Conservation (phyloP, 2,797 vertebrate species). For the Sus cebifrons region DNA sequence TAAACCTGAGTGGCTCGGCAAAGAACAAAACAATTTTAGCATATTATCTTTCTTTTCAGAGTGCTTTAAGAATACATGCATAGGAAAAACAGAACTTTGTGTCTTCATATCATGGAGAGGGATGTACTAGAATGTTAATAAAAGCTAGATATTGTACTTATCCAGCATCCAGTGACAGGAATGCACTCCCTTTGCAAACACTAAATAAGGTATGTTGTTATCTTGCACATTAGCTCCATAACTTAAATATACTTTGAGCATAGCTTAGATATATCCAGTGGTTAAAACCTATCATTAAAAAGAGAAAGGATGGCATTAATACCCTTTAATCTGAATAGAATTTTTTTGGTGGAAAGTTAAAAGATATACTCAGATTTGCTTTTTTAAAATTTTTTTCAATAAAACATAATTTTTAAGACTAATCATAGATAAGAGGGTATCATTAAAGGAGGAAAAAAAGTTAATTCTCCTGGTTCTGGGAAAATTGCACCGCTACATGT, state of each 20-base stretch:
- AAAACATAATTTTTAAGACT: slow-evolving; percentile 49
- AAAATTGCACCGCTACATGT: not conserved
- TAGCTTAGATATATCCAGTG: slow-evolving; percentile 29
- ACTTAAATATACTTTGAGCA: slow-evolving; percentile 61
- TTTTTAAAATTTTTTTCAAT: not conserved
- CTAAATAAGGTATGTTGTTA: slow-evolving; percentile 51
- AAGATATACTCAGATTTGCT: not conserved
- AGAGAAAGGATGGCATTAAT: not conserved
- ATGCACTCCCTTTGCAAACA: not conserved
- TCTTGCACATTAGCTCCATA: slow-evolving; percentile 19
- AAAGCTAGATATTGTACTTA: slow-evolving; percentile 54
- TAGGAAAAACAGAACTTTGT: slow-evolving; percentile 44
- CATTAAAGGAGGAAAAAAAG: not conserved
- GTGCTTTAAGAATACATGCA: slow-evolving; percentile 56
- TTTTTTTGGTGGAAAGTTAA: slow-evolving; percentile 51
- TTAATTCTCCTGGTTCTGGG: not conserved
- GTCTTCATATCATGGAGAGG: slow-evolving; percentile 13
- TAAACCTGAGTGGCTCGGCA: slow-evolving; percentile 10
- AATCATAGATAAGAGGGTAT: not conserved
- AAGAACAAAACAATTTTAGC: slow-evolving; percentile 53
- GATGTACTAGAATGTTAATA: slow-evolving; percentile 63
- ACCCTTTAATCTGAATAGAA: not conserved
- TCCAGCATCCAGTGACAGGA: not conserved
- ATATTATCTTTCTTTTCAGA: slow-evolving; percentile 51
- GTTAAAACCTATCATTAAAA: not conserved